phyloP scores from a whole-genome alignment of 2,797 vertebrate genomes.

The Pampus argenteus region DNA sequence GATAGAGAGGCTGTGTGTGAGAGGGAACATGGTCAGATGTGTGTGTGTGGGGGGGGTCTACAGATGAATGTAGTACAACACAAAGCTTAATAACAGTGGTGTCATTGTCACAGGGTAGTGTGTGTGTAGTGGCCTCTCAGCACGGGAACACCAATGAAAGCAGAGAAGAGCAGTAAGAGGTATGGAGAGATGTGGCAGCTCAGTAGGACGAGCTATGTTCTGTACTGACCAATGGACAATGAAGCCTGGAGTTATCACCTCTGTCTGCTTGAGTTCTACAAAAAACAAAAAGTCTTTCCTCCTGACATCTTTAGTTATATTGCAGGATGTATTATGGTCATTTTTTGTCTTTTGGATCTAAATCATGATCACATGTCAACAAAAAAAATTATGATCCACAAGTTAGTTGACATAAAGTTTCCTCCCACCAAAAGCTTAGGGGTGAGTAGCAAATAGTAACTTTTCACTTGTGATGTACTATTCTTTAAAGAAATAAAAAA shows the following conservation, averaged over 20 bases:
- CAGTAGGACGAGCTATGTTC: background rate
- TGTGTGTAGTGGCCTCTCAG: slow-evolving; percentile 48
- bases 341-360: no score
- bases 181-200: slow-evolving; percentile 1
- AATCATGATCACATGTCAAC: no score
- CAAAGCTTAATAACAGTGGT: slow-evolving; percentile 48
- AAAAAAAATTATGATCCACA: no score
- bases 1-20: slow-evolving; percentile 16
- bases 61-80: slow-evolving; percentile 24
- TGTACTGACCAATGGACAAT: background rate
- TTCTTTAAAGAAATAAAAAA: background rate
- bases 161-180: slow-evolving; percentile 21
- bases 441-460: no score
- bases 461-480: background rate
- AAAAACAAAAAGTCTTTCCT: background rate
- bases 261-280: background rate
- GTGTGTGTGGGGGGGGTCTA: no score
- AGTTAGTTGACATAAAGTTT: background rate
- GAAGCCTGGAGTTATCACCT: background rate
- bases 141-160: slow-evolving; percentile 32
- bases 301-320: no score
- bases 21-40: slow-evolving; percentile 29
- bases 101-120: slow-evolving; percentile 63
- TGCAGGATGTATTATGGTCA: no score
- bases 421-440: no score